Conservation (phyloP, 1,140 invertebrate genomes). For the Aphaenogaster ashmeadi region DNA sequence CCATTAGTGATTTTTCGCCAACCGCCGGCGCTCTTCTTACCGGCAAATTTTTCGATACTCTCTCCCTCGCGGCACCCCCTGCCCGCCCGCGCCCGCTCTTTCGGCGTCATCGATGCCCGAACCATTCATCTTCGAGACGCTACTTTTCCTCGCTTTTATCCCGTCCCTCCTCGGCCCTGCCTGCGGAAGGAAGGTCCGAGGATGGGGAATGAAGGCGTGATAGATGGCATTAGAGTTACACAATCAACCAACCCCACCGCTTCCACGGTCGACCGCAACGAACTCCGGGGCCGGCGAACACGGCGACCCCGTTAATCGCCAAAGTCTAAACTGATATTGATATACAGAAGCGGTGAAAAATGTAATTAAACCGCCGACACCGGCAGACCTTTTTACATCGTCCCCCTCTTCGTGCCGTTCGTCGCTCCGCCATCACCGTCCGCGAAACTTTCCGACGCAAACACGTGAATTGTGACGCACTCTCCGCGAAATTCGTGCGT, state of each 20-base stretch:
- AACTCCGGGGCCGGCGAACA: constrained; percentile 53
- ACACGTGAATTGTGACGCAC: constrained; percentile 68
- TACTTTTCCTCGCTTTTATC: constrained; percentile 67
- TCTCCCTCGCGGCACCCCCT: neutral
- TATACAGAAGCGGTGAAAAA: constrained; percentile 72
- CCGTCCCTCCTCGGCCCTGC: neutral
- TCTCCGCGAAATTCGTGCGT: constrained; percentile 60
- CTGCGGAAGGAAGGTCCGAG: constrained; percentile 65
- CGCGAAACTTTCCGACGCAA: constrained; percentile 61
- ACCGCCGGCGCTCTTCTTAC: constrained; percentile 62
- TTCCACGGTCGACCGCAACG: constrained; percentile 48
- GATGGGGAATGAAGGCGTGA: constrained; percentile 82
- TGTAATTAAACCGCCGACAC: constrained; percentile 73
- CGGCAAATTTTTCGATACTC: constrained; percentile 72
- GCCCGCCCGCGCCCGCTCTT: neutral
- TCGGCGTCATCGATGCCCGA: constrained; percentile 75
- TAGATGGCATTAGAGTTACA: constrained; percentile 83
- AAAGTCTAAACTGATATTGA: constrained; percentile 80
- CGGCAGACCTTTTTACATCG: constrained; percentile 12
- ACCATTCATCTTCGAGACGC: constrained; percentile 81
- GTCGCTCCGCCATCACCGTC: constrained; percentile 11
- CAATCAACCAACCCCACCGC: constrained; percentile 76
- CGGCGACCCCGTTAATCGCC: constrained; percentile 77
- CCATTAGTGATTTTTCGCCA: constrained; percentile 70
- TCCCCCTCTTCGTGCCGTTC: neutral